Evolutionary conservation across 2,888 invertebrate genomes (phyloP).

Genomic region (Ophioninae sp.): DNA sequence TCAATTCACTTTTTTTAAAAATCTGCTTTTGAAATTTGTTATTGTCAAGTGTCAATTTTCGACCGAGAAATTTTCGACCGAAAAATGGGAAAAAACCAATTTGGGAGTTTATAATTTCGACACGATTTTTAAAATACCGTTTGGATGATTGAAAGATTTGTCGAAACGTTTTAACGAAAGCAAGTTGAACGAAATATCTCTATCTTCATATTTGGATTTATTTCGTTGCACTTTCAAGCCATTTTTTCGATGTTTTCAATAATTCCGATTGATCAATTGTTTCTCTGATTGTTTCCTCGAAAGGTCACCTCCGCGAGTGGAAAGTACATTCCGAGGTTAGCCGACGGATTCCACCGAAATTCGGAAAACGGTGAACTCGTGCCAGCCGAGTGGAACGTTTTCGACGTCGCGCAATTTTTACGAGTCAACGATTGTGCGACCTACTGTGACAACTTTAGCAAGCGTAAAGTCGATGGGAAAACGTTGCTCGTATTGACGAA

Average conservation of each 20-base stretch:
- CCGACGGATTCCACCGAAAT: constrained; percentile 81
- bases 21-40: no score
- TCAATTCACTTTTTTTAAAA: no score
- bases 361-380: constrained; percentile 83
- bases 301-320: constrained; percentile 82
- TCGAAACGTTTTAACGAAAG: neutral
- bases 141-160: neutral
- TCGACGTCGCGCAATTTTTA: constrained; percentile 94
- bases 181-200: no score
- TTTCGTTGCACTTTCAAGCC: neutral
- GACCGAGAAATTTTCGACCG: no score
- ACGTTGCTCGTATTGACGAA: constrained; percentile 91
- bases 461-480: constrained; percentile 89
- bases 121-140: neutral
- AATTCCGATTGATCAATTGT: neutral
- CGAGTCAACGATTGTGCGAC: constrained; percentile 90
- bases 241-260: neutral
- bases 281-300: constrained; percentile 58
- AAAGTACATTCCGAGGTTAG: constrained; percentile 83
- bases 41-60: neutral
- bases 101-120: neutral
- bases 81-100: neutral
- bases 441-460: constrained; percentile 84
- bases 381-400: constrained; percentile 90
- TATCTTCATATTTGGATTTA: no score